Base-by-base conservation (phyloP, 2,113 vertebrate genomes). In the Lynx canadensis region DNA sequence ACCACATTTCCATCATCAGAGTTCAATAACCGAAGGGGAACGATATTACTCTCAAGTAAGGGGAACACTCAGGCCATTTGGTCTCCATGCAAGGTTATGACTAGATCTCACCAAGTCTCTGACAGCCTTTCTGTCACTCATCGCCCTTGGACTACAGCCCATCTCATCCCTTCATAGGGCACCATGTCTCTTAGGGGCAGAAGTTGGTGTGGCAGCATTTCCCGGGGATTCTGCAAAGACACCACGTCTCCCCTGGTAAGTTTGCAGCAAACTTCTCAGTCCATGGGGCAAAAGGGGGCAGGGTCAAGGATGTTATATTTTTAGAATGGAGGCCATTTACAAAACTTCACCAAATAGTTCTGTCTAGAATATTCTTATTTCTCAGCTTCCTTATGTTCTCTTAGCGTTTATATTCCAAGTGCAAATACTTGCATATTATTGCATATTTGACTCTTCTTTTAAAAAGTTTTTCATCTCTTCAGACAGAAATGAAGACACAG, bases 81-180 rank as follows among this genome's bases (percentile, higher is more conserved):
- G 41, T 48, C 66, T 80, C n/a, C 21, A 45, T 48, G 73, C 21
- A 13, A 74, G 11, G 21, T 50, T 60, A 3, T 38, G 36, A 93
- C 11, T 1, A 57, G 41, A 16, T 21, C 2, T 21, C 16, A 50
- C 5, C 18, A 38, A 3, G 38, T 52, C 38, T 73, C 52, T 65
- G 18, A 23, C 0, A 12, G 38, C 9, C 36, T 2, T 29, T n/a
- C 15, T 65, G 65, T 13, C 25, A 3, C 33, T 55, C 18, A 15
- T 31, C 21, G 63, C 8, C 27, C 14, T 57, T 69, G 33, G 85
- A 41, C 19, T 18, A n/a, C 3, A 57, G 21, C 21, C 14, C 29
- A 33, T n/a, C 60, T 86, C 12, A 1, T 66, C 36, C 71, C 36
- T 87, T 65, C 21, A 21, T 16, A 60, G 29, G 33, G 27, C 1